Percentiles rank a stretch among this genome's conserved stretches.
Evolutionary conservation across 2,797 vertebrate species (phyloP).

Genomic region (Sphenopsis melanotis): DNA sequence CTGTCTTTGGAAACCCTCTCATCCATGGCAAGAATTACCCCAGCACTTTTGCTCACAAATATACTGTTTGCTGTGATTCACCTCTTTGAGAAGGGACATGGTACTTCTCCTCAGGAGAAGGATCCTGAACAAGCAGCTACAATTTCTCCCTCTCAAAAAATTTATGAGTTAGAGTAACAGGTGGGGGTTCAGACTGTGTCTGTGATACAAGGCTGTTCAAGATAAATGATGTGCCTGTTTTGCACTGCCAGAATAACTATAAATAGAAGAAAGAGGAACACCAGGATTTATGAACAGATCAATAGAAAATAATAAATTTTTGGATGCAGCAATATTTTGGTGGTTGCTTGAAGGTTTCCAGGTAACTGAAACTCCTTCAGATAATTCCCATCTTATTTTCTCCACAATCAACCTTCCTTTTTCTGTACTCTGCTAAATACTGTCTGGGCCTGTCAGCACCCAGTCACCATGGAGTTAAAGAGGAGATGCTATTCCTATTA

Average conservation of each 20-base stretch:
- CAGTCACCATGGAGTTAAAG: neutral
- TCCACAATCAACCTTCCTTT: neutral
- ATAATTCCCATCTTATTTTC: neutral
- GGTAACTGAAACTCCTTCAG: neutral
- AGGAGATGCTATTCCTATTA: neutral
- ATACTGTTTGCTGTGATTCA: neutral
- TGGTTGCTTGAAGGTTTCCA: neutral
- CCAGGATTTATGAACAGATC: neutral
- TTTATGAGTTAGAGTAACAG: rapidly evolving
- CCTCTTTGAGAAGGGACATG: neutral
- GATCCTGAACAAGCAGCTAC: neutral
- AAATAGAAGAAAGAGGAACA: neutral
- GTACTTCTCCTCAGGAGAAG: neutral
- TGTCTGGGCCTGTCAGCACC: neutral
- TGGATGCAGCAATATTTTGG: neutral
- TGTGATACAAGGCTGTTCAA: neutral
- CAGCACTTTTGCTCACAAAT: neutral
- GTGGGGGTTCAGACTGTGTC: neutral
- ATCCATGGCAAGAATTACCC: neutral
- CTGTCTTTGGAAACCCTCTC: neutral
- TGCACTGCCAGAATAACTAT: neutral
- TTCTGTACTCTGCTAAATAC: neutral
- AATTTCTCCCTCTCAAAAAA: neutral
- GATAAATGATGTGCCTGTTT: neutral
- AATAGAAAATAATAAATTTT: neutral